A percentile compares a stretch with the other conserved stretches of the same genome.
Evolutionary conservation across 2,888 invertebrate species (phyloP).

Genomic region (Andrena dorsata): DNA sequence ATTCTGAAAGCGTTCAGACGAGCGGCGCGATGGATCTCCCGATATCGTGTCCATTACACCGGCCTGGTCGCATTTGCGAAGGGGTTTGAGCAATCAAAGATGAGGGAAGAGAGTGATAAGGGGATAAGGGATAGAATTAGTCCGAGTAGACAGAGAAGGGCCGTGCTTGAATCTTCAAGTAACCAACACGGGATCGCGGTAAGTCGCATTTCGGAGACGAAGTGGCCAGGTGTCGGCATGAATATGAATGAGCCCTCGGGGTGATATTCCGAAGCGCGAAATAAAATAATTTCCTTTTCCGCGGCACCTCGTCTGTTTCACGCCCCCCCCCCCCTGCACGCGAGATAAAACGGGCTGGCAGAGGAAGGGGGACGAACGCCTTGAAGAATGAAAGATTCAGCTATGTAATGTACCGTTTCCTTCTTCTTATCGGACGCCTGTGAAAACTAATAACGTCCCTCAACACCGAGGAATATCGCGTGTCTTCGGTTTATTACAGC

Average conservation of each 20-base stretch:
- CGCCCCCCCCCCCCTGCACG: slow-evolving; percentile 36
- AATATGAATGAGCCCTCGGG: slow-evolving; percentile 79
- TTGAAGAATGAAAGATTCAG: background rate
- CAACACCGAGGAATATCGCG: slow-evolving; percentile 1
- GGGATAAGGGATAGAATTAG: slow-evolving; percentile 63
- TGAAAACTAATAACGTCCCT: background rate
- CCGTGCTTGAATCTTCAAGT: slow-evolving; percentile 68
- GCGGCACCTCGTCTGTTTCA: slow-evolving; percentile 50
- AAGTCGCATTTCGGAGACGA: slow-evolving; percentile 74
- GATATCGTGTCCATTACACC: slow-evolving; percentile 6
- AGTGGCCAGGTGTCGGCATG: slow-evolving; percentile 76
- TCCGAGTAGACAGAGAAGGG: slow-evolving; percentile 52
- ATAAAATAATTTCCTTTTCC: slow-evolving; percentile 76
- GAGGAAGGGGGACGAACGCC: background rate
- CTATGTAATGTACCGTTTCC: background rate
- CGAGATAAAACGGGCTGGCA: background rate
- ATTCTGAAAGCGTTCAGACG: background rate
- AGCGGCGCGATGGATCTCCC: background rate
- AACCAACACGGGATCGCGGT: slow-evolving; percentile 65
- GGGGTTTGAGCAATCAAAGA: slow-evolving; percentile 38
- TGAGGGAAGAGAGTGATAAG: slow-evolving; percentile 50
- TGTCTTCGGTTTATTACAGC: background rate
- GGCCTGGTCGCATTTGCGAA: background rate
- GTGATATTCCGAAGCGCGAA: slow-evolving; percentile 73
- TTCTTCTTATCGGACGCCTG: background rate